Base-by-base conservation (phyloP, 2,797 vertebrate species). In the Chlorospingus flavigularis region DNA sequence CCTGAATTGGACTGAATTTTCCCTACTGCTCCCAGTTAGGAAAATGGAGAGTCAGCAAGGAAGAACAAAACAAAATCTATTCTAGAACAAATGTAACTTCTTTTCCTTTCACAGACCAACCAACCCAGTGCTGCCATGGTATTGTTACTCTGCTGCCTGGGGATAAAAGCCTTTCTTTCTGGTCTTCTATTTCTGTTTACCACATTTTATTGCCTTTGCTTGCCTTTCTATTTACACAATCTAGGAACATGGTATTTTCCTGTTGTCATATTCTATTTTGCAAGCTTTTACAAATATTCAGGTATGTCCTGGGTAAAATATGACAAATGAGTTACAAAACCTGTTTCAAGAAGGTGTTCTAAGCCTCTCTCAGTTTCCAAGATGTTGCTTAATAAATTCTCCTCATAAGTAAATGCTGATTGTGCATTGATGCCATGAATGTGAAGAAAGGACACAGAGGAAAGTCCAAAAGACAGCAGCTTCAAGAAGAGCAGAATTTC, bases 91-190 rank as follows among this genome's bases (percentile, higher is more conserved):
- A 81, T 8, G 17, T 42, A 70, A 81, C 70, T 93, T 86, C 24
- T 92, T 86, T 80, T 70, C 11, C 43, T 90, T 90, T 95, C 89
- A 79, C n/a, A 90, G 70, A 48, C 57, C 57, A 91, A 33, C 18
- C 8, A 48, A 1, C 30, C 28, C 90, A 86, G 13, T n/a, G 66
- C n/a, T 86, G 80, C 73, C 6, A 9, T 63, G 66, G 55, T 60
- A 86, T 84, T 90, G 76, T 92, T 70, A 68, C 26, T 62, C 55
- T 73, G 70, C 71, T 78, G 76, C 70, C 71, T 74, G 28, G 45
- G 24, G 33, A 86, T 63, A 94, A 94, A 86, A 84, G 71, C 53
- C 25, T 93, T 93, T 83, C 55, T 94, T 83, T 94, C 77, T 91
- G 61, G 39, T 24, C 39, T 76, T 81, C 83, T 90, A 8, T 73